Evolutionary conservation across 2,888 invertebrate species (phyloP).

Genomic region (Branchellion lobata): DNA sequence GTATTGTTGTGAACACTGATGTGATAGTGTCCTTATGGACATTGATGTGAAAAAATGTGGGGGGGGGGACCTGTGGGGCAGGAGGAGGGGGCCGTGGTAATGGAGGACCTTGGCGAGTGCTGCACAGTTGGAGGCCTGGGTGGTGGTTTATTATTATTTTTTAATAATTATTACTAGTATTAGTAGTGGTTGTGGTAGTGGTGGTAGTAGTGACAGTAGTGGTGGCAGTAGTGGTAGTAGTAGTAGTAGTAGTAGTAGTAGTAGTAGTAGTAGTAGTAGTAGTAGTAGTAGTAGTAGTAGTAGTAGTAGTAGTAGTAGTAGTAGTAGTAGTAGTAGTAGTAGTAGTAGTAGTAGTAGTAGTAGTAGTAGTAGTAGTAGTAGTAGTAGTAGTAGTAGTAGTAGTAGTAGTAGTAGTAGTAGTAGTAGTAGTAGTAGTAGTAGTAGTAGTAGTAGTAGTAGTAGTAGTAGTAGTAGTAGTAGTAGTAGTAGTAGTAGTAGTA

Average conservation of each 20-base stretch:
- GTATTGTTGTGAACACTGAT: too few species aligned
- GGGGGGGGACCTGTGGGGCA: background rate
- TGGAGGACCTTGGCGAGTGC: background rate
- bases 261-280: conserved; percentile 14
- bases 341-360: conserved; percentile 14
- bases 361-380: too few species aligned
- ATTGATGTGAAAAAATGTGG: too few species aligned
- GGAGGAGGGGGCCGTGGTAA: background rate
- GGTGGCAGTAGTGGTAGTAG: background rate
- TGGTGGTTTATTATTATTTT: too few species aligned
- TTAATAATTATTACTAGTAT: too few species aligned
- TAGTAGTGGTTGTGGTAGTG: too few species aligned
- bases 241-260: conserved; percentile 2
- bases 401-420: conserved; percentile 1
- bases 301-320: conserved; percentile 7
- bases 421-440: background rate
- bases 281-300: conserved; percentile 10
- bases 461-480: conserved; percentile 7
- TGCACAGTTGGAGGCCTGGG: background rate
- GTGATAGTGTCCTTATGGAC: too few species aligned
- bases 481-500: conserved; percentile 7
- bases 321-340: conserved; percentile 14
- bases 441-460: conserved; percentile 10
- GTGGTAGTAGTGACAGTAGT: too few species aligned
- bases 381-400: too few species aligned